phyloP scores from a whole-genome alignment of 2,888 invertebrate genomes.

The Clitarchus hookeri region DNA sequence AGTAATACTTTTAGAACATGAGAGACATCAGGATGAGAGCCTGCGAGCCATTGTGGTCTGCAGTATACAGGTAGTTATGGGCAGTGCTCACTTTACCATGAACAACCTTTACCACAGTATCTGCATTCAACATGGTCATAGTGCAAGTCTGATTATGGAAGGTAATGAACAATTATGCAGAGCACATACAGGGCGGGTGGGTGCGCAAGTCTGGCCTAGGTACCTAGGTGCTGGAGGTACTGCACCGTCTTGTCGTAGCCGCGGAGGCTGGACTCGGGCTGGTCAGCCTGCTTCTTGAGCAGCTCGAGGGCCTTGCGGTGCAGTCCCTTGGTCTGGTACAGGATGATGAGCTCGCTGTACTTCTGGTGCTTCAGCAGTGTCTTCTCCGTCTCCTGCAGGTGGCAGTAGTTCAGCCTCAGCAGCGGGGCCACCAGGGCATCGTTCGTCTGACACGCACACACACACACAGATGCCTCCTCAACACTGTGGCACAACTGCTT shows the following conservation, averaged over 20 bases:
- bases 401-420: constrained; percentile 88
- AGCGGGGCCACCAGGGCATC: constrained; percentile 92
- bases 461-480: too few relatives aligned
- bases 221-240: constrained; percentile 89
- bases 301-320: constrained; percentile 91
- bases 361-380: constrained; percentile 86
- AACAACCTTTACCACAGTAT: not conserved
- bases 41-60: too few relatives aligned
- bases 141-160: too few relatives aligned
- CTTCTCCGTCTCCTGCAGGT: constrained; percentile 90
- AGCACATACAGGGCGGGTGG: not conserved
- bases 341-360: constrained; percentile 89
- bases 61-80: too few relatives aligned
- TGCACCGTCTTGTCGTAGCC: constrained; percentile 84
- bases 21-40: too few relatives aligned
- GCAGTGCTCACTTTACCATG: too few relatives aligned
- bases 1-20: too few relatives aligned
- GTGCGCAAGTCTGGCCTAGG: constrained; percentile 42
- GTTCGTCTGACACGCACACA: constrained; percentile 70
- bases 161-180: too few relatives aligned
- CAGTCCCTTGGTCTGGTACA: constrained; percentile 93
- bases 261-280: constrained; percentile 74
- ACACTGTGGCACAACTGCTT: too few relatives aligned
- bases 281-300: constrained; percentile 74
- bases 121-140: not conserved